Evolutionary conservation across 2,113 vertebrate genomes (phyloP), one percentile per base, ranked within the genome.

Genomic region (Pollimyrus isidori): DNA sequence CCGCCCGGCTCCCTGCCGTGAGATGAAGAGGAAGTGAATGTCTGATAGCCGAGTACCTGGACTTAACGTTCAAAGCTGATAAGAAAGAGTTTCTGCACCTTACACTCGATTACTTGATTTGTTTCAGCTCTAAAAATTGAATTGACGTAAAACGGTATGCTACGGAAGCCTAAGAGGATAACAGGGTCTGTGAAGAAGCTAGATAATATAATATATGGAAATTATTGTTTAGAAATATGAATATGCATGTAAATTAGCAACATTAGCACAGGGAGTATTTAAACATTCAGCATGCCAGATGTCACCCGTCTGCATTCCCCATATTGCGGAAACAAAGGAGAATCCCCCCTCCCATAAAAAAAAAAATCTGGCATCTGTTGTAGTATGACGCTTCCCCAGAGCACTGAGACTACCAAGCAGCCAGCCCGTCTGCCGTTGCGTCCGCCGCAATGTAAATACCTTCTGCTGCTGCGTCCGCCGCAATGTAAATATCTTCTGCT

Each of bases 361-460:
- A 30, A 26, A 35, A 26, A 56, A 53, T 7, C 13, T 87, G 49
- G 48, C 73, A 53, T 56, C 49, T 56, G 88, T 49, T 46, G 26
- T 48, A 76, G 11, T 56, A 39, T 19, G 69, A 42, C 21, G 35
- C 17, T 39, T 89, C 73, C 49, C 30, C 21, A 49, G n/a, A 11
- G 26, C 15, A n/a, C 30, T 53, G 48, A 69, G 30, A 30, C 73
- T 56, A 52, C 50, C 88, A 89, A 42, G 73, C 35, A 19, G 35
- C 30, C 30, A 17, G 48, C 3, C 3, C 21, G 53, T 30, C 35
- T 84, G 30, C 45, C 83, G 39, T 26, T 19, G 50, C 30, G 39
- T 17, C 89, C 87, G 7, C 42, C 46, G 82, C 85, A 17, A 10
- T 42, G 76, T 89, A 90, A 92, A 91, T 90, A 91, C 48, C 48